Evolutionary conservation across 1,140 invertebrate genomes (phyloP), one percentile per base, ranked within the genome.

Genomic region (Glomeris maerens): DNA sequence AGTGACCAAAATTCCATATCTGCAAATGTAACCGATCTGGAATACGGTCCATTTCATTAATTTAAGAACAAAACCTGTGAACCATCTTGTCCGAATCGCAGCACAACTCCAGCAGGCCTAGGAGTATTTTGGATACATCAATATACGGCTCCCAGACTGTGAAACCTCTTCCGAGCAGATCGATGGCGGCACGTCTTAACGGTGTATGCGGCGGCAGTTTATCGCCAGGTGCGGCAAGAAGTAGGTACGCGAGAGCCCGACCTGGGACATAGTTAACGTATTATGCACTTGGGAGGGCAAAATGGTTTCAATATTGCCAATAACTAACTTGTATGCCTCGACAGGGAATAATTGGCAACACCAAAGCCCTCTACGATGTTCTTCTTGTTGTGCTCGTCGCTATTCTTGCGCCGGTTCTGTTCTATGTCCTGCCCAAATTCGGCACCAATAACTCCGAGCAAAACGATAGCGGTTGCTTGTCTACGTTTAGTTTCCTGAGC

Each of bases 91-190:
- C 90, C 1, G 85, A 82, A 62, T 95, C 89, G 44, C 89, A 89
- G 64, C 91, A 94, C 64, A 98, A 79, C 66, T 97, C 92, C 29
- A 98, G 69, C 2, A 98, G 69, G 47, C 87, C 86, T 1, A 93
- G 69, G 21, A 95, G 67, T 25, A 95, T 84, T 68, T 90, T 90
- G 27, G 91, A 93, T 42, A 97, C 91, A 68, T 98, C 94, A 21
- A 99, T 65, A 67, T 97, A 95, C 0, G 93, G 92, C 66, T 98
- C 93, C 95, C 95, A 99, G 0, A 98, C 90, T 0, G 88, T 91
- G 65, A 98, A 99, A 25, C 95, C 95, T 42, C 94, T 75, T 1
- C 95, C 76, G 28, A 74, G 57, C 42, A 99, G 74, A 75, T 98
- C 95, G 40, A 98, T 94, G 2, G 95, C 92, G 17, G 95, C 93